Conservation (phyloP, 2,113 vertebrate genomes). For the Marcusenius ussheri region DNA sequence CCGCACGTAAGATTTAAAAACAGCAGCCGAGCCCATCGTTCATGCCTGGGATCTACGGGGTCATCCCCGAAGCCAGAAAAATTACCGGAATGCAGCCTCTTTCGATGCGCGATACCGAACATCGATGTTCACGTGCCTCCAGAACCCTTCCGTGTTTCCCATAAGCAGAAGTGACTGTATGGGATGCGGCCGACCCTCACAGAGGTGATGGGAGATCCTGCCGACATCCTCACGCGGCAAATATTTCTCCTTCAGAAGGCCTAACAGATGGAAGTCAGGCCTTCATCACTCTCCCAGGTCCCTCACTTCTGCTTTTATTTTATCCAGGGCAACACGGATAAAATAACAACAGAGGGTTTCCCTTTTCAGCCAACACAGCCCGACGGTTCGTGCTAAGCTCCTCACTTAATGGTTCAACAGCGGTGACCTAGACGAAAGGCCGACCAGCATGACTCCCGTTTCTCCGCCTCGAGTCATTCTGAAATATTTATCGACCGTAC, state of each 20-base stretch:
- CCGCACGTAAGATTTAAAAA: neutral
- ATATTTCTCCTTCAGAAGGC: neutral
- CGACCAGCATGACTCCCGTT: neutral
- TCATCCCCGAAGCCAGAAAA: no score
- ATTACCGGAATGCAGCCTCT: neutral
- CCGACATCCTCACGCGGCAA: no score
- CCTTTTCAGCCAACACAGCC: neutral
- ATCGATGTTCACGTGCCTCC: neutral
- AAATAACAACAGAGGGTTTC: neutral
- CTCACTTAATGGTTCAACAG: neutral
- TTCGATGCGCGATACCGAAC: neutral
- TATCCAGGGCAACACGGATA: neutral
- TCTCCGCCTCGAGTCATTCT: neutral
- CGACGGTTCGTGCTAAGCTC: neutral
- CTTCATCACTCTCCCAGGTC: neutral
- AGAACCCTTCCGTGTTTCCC: neutral
- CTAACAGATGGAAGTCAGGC: neutral
- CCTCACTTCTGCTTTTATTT: neutral
- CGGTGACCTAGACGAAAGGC: neutral
- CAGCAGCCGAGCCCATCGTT: neutral
- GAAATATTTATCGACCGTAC: neutral
- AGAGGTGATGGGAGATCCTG: neutral
- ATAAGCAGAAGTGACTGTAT: neutral
- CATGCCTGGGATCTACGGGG: no score
- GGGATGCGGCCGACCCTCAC: neutral